Conservation (phyloP, 2,797 vertebrate genomes). For the Protonibea diacanthus region DNA sequence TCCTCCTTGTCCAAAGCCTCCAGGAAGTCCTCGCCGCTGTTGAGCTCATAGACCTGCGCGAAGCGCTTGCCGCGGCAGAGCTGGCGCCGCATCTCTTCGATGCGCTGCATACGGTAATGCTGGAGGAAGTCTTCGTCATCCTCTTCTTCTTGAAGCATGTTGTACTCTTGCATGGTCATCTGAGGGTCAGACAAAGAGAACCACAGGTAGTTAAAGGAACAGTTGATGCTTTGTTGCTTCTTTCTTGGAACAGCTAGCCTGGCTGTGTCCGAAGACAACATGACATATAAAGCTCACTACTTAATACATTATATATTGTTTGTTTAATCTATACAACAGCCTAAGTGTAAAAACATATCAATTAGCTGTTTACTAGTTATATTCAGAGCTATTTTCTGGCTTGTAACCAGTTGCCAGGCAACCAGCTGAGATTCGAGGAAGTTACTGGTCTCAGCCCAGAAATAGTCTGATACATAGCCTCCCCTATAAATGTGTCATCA, state of each 20-base stretch:
- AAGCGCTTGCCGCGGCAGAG: slow-evolving; percentile 91
- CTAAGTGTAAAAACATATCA: not conserved
- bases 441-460: not conserved
- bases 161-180: slow-evolving; percentile 94
- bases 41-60: slow-evolving; percentile 91
- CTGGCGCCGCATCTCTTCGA: slow-evolving; percentile 95
- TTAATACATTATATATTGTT: not conserved
- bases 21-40: slow-evolving; percentile 93
- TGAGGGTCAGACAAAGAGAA: slow-evolving; percentile 54
- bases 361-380: not conserved
- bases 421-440: too few species aligned
- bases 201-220: not conserved
- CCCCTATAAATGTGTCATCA: not conserved
- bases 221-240: not conserved
- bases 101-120: slow-evolving; percentile 95
- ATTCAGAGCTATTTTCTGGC: not conserved
- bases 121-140: slow-evolving; percentile 96
- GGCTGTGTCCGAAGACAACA: not conserved
- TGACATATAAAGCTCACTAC: not conserved
- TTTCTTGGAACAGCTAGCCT: not conserved
- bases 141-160: slow-evolving; percentile 87
- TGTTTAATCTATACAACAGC: too few species aligned
- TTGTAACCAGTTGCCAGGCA: not conserved
- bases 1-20: slow-evolving; percentile 94
- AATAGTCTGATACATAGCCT: too few species aligned